Conservation (phyloP, 2,888 invertebrate genomes). For the Nysson spinosus region DNA sequence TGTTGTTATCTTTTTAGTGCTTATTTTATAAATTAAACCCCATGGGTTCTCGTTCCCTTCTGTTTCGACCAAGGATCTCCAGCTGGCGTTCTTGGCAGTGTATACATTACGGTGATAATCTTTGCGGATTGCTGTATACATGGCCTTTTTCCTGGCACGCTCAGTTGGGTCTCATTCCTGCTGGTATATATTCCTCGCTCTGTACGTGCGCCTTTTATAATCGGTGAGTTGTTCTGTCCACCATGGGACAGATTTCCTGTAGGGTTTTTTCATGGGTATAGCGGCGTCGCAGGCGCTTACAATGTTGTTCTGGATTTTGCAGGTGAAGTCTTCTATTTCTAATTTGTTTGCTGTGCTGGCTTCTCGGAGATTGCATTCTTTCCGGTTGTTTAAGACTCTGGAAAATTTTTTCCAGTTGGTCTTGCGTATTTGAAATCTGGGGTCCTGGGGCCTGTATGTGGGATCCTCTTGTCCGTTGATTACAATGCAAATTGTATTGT, state of each 20-base stretch:
- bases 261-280: background rate
- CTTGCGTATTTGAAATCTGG: background rate
- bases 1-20: background rate
- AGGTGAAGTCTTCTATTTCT: background rate
- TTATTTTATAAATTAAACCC: background rate
- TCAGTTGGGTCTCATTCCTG: background rate
- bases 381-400: background rate
- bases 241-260: constrained; percentile 15
- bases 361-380: background rate
- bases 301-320: background rate
- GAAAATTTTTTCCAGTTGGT: background rate
- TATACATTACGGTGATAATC: background rate
- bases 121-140: background rate
- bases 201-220: background rate
- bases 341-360: background rate
- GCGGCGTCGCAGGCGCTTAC: background rate
- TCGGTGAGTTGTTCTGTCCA: constrained; percentile 9
- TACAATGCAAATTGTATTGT: background rate
- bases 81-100: background rate
- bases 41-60: background rate
- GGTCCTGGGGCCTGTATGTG: too few relatives aligned
- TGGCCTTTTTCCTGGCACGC: background rate
- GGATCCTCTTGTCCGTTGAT: too few relatives aligned
- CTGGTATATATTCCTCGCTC: too few relatives aligned
- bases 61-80: background rate